Base-by-base conservation (phyloP, 2,888 invertebrate species). In the Heliconius cydno region DNA sequence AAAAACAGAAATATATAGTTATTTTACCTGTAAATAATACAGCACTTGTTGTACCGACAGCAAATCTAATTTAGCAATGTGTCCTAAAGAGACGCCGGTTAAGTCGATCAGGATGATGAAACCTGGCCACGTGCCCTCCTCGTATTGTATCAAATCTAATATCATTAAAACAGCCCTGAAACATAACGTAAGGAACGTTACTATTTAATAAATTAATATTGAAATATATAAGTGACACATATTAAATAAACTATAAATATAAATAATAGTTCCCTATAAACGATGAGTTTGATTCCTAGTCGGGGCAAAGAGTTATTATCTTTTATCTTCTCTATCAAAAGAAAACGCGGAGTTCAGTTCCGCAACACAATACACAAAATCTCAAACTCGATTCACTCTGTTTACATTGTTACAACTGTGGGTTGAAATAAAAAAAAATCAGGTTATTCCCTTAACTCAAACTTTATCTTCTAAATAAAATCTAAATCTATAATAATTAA, bases 21-120 rank as follows among this genome's bases (percentile, higher is more conserved):
- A 19, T 25, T 65, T 67, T 84, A 84, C 96, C 92, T 96, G 96
- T 70, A 97, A 88, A 86, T 96, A 97, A 82, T 92, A 95, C 52
- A 97, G 90, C 80, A 96, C 96, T 85, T 96, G 97, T 83, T 96
- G 96, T 84, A 96, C 88, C n/a, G 95, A 94, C 81, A 96, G 89
- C 2, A 96, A 88, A 77, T 95, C 96, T 13, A 97, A 87, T 83
- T 96, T 95, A 13, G 96, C 95, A 1, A 96, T 88, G 84, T 97
- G 97, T 0, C 96, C 96, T 28, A 97, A 88, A 4, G 91, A 90
- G 13, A 96, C 90, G 0, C 96, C 95, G 73, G 95, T 93, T 87
- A 96, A 94, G 85, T 97, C 97, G 60, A 96, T 90, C 0, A 97
- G 89, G 73, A 97, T 92, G 2, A 96, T 85, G 79, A 96, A 92